These are phyloP conservation scores for Lasioglossum albipes DNA, from an alignment of 1,140 invertebrate genomes.

Conservation along the genomic window DNA sequence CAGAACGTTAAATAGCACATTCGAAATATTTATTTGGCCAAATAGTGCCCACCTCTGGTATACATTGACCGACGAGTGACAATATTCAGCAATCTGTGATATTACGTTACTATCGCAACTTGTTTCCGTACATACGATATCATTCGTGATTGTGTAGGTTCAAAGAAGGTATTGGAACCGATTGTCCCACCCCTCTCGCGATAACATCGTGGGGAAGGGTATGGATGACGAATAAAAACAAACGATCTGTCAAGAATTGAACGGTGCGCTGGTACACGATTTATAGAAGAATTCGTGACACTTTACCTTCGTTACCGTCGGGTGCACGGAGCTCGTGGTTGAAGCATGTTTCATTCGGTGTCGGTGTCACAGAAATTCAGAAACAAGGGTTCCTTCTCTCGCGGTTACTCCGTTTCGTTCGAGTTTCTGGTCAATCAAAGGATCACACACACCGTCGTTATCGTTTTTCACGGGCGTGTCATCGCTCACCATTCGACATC, in stretches of 20 bases:
- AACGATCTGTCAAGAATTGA: constrained; percentile 39
- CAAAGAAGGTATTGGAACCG: neutral
- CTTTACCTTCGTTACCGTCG: constrained; percentile 35
- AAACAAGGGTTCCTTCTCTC: neutral
- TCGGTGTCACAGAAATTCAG: constrained; percentile 21
- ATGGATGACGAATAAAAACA: constrained; percentile 33
- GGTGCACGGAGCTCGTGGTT: constrained; percentile 21
- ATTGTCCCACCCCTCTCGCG: constrained; percentile 26
- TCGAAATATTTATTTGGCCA: too few relatives aligned
- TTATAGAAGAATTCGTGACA: neutral
- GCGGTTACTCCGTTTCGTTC: constrained; percentile 8
- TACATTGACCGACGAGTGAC: neutral
- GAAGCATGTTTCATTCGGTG: constrained; percentile 33
- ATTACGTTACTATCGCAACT: constrained; percentile 34
- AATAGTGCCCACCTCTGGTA: neutral
- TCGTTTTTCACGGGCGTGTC: constrained; percentile 61
- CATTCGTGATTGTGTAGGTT: neutral
- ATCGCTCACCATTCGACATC: constrained; percentile 47
- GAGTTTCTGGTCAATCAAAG: constrained; percentile 26
- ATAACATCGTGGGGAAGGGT: neutral
- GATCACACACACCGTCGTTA: constrained; percentile 23
- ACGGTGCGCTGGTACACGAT: neutral
- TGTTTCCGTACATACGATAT: constrained; percentile 6
- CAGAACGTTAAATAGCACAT: too few relatives aligned
- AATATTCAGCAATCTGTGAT: constrained; percentile 15